phyloP scores from a whole-genome alignment of 2,113 vertebrate species.

The Capreolus pygargus region DNA sequence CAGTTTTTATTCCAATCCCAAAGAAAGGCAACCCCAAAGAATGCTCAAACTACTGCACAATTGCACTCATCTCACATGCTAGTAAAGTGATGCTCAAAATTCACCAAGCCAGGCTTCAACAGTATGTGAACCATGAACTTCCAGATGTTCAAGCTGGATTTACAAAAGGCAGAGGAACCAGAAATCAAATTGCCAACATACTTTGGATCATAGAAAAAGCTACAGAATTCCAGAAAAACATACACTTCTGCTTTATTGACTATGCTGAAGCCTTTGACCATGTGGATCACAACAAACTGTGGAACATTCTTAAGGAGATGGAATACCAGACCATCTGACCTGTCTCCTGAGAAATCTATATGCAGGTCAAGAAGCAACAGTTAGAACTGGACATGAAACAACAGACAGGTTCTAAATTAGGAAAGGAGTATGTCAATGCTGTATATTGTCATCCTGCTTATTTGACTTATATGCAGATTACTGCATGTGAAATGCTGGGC shows the following conservation, averaged over 20 bases:
- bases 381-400: not conserved
- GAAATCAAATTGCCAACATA: not conserved
- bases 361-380: not conserved
- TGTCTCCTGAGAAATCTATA: not conserved
- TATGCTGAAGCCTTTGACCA: not conserved
- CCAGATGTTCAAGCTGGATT: not conserved
- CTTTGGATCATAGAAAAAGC: not conserved
- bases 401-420: not conserved
- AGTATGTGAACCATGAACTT: not conserved
- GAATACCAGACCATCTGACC: not conserved
- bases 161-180: not conserved
- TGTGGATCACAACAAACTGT: not conserved
- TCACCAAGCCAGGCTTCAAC: not conserved
- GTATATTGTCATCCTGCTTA: not conserved
- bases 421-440: not conserved
- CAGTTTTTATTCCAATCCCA: not conserved
- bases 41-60: not conserved
- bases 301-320: not conserved
- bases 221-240: not conserved
- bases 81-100: not conserved
- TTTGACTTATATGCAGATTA: not conserved
- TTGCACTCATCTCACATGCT: not conserved
- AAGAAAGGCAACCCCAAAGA: not conserved
- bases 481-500: not conserved
- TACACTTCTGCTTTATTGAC: not conserved